Evolutionary conservation across 2,888 invertebrate genomes (phyloP), one percentile per base, ranked within the genome.

Genomic region (Flabesymbios commensalis): DNA sequence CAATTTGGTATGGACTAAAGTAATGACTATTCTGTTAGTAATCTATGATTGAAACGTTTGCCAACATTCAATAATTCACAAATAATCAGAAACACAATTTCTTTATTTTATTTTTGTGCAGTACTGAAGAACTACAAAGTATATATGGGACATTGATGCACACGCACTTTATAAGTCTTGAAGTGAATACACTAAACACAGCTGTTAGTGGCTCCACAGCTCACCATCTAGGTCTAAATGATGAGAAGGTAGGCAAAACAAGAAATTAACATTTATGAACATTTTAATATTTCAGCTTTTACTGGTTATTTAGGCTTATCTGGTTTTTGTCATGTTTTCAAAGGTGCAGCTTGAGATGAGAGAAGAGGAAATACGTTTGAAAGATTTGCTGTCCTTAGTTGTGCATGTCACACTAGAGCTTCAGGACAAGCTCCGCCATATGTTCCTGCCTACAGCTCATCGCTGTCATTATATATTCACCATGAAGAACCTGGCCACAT

Each of bases 381-480:
- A 69, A 51, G 59, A 58, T 5, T 59, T 77, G 10, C 57, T 81
- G 53, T 57, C 67, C 14, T 72, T 74, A 51, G 61, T 81, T 2
- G 78, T 80, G 5, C 70, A 71, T 51, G 80, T 79, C 39, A 79
- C 76, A 1, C 72, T 78, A 39, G 79, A 80, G 53, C 69, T 81
- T 48, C 79, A 81, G 67, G 76, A 78, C 43, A 69, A 78, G 26
- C 71, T 82, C 55, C 58, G 76, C 7, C 58, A 64, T 39, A 81
- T 82, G 78, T 82, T 78, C 68, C 70, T 81, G 26, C 74, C 75
- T 3, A 82, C 79, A 3, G 71, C 81, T 22, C 73, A 77, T 63
- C 65, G 82, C 36, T 77, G 78, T 57, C 82, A 82, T 68, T 82
- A 82, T 60, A 70, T 81, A 52, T 82, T 81, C 69, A 80, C 77